A percentile compares a stretch with the other conserved stretches of the same genome.
phyloP scores from a whole-genome alignment of 2,888 invertebrate genomes.

The Leptinotarsa juncta region DNA sequence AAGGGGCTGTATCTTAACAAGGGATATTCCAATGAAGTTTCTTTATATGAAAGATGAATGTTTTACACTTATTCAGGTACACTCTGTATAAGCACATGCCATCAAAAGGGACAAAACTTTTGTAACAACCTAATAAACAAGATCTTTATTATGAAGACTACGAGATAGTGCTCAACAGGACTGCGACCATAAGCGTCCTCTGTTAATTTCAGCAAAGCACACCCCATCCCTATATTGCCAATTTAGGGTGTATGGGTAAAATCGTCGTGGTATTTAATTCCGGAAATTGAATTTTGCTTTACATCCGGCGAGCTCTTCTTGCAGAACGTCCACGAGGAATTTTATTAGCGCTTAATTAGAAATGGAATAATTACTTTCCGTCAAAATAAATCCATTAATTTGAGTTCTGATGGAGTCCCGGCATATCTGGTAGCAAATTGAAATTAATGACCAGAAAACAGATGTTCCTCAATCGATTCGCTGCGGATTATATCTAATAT shows the following conservation, averaged over 20 bases:
- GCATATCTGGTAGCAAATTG: conserved; percentile 24
- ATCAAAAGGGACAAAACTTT: too few relatives aligned
- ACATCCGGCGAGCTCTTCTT: conserved; percentile 4
- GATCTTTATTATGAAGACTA: too few relatives aligned
- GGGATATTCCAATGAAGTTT: too few relatives aligned
- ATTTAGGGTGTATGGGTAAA: conserved; percentile 5
- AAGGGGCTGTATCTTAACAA: too few relatives aligned
- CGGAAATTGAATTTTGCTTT: conserved; percentile 23
- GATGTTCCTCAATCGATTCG: conserved; percentile 27
- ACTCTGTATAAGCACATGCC: too few relatives aligned
- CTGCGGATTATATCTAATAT: conserved; percentile 14
- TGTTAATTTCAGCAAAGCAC: background rate
- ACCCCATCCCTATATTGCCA: conserved; percentile 6
- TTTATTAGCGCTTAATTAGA: conserved; percentile 21
- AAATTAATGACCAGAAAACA: conserved; percentile 28
- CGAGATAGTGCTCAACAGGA: too few relatives aligned
- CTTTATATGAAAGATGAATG: too few relatives aligned
- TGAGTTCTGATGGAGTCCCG: conserved; percentile 24
- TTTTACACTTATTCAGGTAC: too few relatives aligned
- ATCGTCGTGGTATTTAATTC: conserved; percentile 1
- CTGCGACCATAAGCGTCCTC: background rate
- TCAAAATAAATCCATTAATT: conserved; percentile 27
- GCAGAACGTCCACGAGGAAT: conserved; percentile 20
- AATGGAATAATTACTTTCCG: conserved; percentile 29
- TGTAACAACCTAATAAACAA: too few relatives aligned